Evolutionary conservation across 2,797 vertebrate genomes (phyloP).

Genomic region (Sebastes vulpes): DNA sequence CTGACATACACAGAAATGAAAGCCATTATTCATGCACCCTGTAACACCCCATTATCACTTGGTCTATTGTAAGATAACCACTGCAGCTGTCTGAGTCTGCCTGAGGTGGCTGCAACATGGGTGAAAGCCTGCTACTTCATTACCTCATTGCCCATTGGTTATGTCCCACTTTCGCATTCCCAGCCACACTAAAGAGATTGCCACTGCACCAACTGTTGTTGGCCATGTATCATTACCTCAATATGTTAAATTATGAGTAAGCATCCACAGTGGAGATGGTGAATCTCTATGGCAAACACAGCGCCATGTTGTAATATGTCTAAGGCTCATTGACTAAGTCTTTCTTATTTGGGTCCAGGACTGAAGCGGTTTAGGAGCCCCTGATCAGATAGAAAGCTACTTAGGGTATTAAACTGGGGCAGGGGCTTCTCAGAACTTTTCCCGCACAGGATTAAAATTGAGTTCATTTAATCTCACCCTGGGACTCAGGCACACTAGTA

Average conservation of each 20-base stretch:
- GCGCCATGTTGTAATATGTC: slow-evolving; percentile 1
- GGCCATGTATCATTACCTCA: slow-evolving; percentile 27
- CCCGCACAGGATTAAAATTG: slow-evolving; percentile 67
- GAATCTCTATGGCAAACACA: slow-evolving; percentile 35
- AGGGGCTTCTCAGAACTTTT: slow-evolving; percentile 64
- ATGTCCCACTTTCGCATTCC: slow-evolving; percentile 49
- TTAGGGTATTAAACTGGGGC: slow-evolving; percentile 73
- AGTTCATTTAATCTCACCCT: slow-evolving; percentile 66
- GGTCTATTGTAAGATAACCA: background rate
- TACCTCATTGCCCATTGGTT: slow-evolving; percentile 53
- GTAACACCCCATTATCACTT: background rate
- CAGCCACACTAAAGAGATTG: slow-evolving; percentile 18
- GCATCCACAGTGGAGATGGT: slow-evolving; percentile 12
- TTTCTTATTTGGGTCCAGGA: slow-evolving; percentile 57
- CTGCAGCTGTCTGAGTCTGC: background rate
- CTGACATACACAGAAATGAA: background rate
- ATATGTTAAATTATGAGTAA: slow-evolving; percentile 32
- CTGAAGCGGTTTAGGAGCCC: slow-evolving; percentile 46
- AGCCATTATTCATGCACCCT: background rate
- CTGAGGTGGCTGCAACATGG: slow-evolving; percentile 26
- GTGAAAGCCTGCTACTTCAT: slow-evolving; percentile 35
- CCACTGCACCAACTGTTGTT: slow-evolving; percentile 18
- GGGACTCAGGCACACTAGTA: slow-evolving; percentile 34
- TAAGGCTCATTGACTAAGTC: slow-evolving; percentile 44
- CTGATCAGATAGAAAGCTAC: slow-evolving; percentile 72